phyloP scores from a whole-genome alignment of 2,888 invertebrate species.

The Perizoma flavofasciatum region DNA sequence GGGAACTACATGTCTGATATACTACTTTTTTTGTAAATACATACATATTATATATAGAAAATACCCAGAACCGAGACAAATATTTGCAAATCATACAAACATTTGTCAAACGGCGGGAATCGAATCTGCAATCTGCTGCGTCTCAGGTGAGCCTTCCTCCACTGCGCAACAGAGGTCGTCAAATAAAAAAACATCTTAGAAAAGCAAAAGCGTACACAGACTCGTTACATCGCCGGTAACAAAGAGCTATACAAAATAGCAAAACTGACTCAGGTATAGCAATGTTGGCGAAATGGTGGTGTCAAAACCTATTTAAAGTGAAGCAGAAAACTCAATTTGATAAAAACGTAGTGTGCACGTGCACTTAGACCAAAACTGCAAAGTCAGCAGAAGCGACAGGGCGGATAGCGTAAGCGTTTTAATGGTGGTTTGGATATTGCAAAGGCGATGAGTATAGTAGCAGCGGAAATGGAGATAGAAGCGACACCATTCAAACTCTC shows the following conservation, averaged over 20 bases:
- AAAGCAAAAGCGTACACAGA: too few species aligned
- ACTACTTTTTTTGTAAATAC: too few species aligned
- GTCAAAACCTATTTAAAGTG: slow-evolving; percentile 15
- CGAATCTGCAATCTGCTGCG: too few species aligned
- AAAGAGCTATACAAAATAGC: neutral
- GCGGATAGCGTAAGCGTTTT: neutral
- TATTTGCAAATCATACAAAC: too few species aligned
- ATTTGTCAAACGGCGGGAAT: too few species aligned
- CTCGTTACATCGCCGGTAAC: too few species aligned
- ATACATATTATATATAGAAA: too few species aligned
- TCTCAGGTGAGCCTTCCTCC: too few species aligned
- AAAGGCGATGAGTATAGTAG: slow-evolving; percentile 10
- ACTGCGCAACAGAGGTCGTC: too few species aligned
- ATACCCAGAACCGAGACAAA: too few species aligned
- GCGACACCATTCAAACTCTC: slow-evolving; percentile 6
- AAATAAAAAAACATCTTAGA: too few species aligned
- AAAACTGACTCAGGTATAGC: neutral
- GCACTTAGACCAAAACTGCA: slow-evolving; percentile 15
- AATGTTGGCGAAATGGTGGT: slow-evolving; percentile 4
- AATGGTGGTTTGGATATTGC: neutral
- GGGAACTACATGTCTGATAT: too few species aligned
- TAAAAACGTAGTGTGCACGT: slow-evolving; percentile 7
- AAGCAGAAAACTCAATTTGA: slow-evolving; percentile 18
- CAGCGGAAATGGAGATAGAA: slow-evolving; percentile 26
- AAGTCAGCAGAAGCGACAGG: slow-evolving; percentile 9